phyloP scores from a whole-genome alignment of 2,888 invertebrate species.

The Ditula angustiorana region DNA sequence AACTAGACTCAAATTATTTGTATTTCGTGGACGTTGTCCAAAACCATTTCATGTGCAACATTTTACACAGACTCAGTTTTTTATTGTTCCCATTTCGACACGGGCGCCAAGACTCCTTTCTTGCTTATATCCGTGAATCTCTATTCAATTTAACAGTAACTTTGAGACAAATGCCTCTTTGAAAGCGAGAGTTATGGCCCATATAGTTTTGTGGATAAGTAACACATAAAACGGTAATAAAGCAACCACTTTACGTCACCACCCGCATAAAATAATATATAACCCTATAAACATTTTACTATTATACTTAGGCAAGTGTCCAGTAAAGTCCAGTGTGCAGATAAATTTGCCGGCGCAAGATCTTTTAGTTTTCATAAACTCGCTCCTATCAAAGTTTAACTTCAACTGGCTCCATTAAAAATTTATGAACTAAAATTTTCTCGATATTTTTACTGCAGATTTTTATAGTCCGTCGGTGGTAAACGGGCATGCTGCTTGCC shows the following conservation, averaged over 20 bases:
- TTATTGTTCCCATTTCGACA: background rate
- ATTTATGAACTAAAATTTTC: background rate
- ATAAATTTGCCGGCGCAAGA: background rate
- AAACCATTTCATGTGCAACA: too few relatives aligned
- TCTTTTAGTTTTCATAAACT: conserved; percentile 1
- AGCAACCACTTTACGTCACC: conserved; percentile 22
- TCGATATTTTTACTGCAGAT: too few relatives aligned
- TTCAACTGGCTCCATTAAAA: background rate
- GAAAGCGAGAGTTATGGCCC: conserved; percentile 5
- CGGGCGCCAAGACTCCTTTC: background rate
- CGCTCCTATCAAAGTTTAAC: background rate
- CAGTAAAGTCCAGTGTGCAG: background rate
- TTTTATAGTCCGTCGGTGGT: too few relatives aligned
- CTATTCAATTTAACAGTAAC: conserved; percentile 1
- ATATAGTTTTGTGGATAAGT: conserved; percentile 9
- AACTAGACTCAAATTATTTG: too few relatives aligned
- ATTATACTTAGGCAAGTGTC: conserved; percentile 4
- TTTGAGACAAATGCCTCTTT: background rate
- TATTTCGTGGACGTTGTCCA: too few relatives aligned
- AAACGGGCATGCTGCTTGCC: too few relatives aligned
- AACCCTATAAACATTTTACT: conserved; percentile 24
- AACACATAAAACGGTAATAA: conserved; percentile 26
- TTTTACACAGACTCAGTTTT: background rate
- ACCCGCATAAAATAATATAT: conserved; percentile 23
- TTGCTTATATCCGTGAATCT: background rate